Evolutionary conservation across 2,888 invertebrate genomes (phyloP).

Genomic region (Cyclophora punctaria): DNA sequence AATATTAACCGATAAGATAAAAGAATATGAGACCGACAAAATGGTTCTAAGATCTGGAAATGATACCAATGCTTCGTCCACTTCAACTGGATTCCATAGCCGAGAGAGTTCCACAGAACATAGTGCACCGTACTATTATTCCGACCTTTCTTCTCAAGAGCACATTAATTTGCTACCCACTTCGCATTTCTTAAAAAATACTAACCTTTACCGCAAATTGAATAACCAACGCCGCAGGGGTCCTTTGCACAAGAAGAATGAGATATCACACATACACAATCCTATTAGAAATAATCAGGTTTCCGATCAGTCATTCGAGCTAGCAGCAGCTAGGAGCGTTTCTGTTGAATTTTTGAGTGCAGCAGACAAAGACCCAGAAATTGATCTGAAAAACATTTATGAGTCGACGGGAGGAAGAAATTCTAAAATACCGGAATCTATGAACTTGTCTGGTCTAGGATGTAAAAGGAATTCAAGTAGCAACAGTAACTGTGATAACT

Average conservation of each 20-base stretch:
- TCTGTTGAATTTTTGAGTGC: constrained; percentile 80
- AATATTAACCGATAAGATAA: constrained; percentile 56
- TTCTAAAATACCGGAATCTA: constrained; percentile 73
- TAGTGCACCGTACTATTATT: constrained; percentile 90
- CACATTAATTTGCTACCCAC: constrained; percentile 63
- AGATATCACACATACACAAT: constrained; percentile 83
- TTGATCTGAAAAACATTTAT: constrained; percentile 82
- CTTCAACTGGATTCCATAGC: constrained; percentile 72
- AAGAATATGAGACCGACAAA: constrained; percentile 64
- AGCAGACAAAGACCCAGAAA: constrained; percentile 78
- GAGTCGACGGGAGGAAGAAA: constrained; percentile 79
- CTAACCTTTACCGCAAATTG: constrained; percentile 71
- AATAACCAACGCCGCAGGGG: constrained; percentile 84
- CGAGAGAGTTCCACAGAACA: constrained; percentile 79
- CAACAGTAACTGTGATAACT: constrained; percentile 36
- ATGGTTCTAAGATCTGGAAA: constrained; percentile 38
- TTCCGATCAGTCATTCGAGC: constrained; percentile 60
- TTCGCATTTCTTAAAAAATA: constrained; percentile 66
- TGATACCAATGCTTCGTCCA: constrained; percentile 49
- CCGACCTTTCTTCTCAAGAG: constrained; percentile 79
- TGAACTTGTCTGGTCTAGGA: constrained; percentile 64
- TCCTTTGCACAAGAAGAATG: constrained; percentile 76
- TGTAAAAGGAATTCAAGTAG: constrained; percentile 57
- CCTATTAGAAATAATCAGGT: constrained; percentile 74
- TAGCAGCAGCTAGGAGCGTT: constrained; percentile 76